phyloP scores from a whole-genome alignment of 2,888 invertebrate genomes.

The Phorcus lineatus region DNA sequence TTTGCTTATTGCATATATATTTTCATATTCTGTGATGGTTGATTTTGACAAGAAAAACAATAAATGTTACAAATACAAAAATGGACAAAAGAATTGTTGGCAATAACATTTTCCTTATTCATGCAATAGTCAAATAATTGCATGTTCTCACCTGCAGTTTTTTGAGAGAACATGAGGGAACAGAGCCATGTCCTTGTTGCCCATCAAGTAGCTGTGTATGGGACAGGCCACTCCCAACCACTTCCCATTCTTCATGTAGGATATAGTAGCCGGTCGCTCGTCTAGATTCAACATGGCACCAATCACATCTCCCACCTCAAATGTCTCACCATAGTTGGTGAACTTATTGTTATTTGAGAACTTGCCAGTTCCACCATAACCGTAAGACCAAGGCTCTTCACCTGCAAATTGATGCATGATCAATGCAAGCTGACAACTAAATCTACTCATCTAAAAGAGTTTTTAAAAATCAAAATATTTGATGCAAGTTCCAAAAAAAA shows the following conservation, averaged over 20 bases:
- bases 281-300: conserved; percentile 84
- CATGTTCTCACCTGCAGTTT: conserved; percentile 80
- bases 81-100: too few species aligned
- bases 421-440: too few species aligned
- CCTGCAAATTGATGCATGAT: conserved; percentile 77
- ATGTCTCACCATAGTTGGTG: conserved; percentile 84
- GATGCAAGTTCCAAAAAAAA: not conserved
- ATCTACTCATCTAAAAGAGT: too few species aligned
- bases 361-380: conserved; percentile 89
- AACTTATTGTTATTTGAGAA: conserved; percentile 86
- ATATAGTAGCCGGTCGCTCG: conserved; percentile 83
- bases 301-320: conserved; percentile 87
- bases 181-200: conserved; percentile 80
- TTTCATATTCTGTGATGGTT: too few species aligned
- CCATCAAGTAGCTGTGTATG: conserved; percentile 81
- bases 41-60: too few species aligned
- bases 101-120: not conserved
- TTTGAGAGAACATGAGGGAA: conserved; percentile 94
- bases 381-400: conserved; percentile 85
- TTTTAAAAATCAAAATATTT: too few species aligned
- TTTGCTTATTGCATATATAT: too few species aligned
- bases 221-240: conserved; percentile 85
- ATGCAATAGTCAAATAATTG: not conserved
- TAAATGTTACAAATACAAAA: too few species aligned
- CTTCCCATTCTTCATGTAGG: conserved; percentile 89